A percentile compares a stretch with the other conserved stretches of the same genome.
Conservation (phyloP, 1,140 invertebrate genomes). For the Coelopa frigida region DNA sequence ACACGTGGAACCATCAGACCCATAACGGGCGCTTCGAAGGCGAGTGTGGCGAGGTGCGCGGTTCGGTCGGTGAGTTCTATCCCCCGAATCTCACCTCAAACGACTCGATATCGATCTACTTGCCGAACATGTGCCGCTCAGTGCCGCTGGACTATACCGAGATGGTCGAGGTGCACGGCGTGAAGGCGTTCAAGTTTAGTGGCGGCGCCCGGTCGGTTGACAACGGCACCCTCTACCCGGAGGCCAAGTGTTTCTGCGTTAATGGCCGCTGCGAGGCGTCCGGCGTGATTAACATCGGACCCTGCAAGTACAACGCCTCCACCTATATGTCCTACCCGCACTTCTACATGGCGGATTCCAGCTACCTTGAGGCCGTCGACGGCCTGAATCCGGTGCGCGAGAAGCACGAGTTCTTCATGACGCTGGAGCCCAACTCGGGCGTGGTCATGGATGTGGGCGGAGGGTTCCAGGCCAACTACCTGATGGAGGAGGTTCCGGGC, state of each 20-base stretch:
- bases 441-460: conserved; percentile 66
- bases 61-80: conserved; percentile 72
- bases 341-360: conserved; percentile 71
- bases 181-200: conserved; percentile 53
- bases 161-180: conserved; percentile 48
- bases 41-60: conserved; percentile 51
- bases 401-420: conserved; percentile 63
- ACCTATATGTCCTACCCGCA: conserved; percentile 78
- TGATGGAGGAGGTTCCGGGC: conserved; percentile 55
- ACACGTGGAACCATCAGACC: conserved; percentile 60
- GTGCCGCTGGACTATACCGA: conserved; percentile 52
- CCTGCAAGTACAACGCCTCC: conserved; percentile 64
- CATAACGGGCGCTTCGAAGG: conserved; percentile 53
- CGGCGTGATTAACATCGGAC: conserved; percentile 60
- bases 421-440: conserved; percentile 65
- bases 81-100: conserved; percentile 54
- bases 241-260: conserved; percentile 63
- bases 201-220: conserved; percentile 52
- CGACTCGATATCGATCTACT: conserved; percentile 56
- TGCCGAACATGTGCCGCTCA: conserved; percentile 61
- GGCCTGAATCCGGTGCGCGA: conserved; percentile 63
- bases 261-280: conserved; percentile 55
- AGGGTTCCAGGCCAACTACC: conserved; percentile 68
- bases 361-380: conserved; percentile 53
- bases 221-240: conserved; percentile 51